Base-by-base conservation (phyloP, 2,888 invertebrate genomes). In the Oxytorus armatus region DNA sequence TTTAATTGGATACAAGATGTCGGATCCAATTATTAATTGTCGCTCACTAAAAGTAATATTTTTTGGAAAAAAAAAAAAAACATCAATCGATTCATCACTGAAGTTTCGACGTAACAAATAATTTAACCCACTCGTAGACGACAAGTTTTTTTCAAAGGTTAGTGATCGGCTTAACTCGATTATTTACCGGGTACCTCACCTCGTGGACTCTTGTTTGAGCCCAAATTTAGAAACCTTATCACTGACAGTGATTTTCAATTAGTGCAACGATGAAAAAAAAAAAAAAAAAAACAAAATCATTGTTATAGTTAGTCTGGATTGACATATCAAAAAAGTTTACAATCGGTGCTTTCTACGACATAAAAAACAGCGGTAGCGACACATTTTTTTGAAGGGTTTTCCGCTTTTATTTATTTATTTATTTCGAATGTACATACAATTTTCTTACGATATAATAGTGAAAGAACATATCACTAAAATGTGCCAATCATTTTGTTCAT, bases 401-500 rank as follows among this genome's bases (percentile, higher is more conserved):
- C n/a, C n/a, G n/a, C n/a, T n/a, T n/a, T n/a, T 11, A 21, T 16
- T 11, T 11, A 8, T 8, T 18, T 47, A 7, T 66, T 36, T 23
- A 21, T 39, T 18, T n/a, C 36, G 3, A 57, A 47, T 33, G 57
- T 57, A 59, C 14, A 57, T 29, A 36, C 18, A 47, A 36, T 5
- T 39, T 70, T 14, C 70, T 51, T 33, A 39, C 16, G 47, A 49
- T 23, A 49, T 44, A 36, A 49, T 10, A 49, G 47, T 14, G 53
- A 39, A 39, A 14, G 49, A 72, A 49, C 72, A 72, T 72, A 72
- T 72, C 59, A 72, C 59, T 59, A 39, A 61, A 51, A 51, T 61
- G 72, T 72, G 72, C 72, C 72, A 72, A 72, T 59, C 39, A n/a
- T n/a, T 70, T 7, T 47, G 33, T 70, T 59, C 57, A 36, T 47